phyloP scores from a whole-genome alignment of 2,113 vertebrate genomes.

The Gnathonemus echidnorhynchus region DNA sequence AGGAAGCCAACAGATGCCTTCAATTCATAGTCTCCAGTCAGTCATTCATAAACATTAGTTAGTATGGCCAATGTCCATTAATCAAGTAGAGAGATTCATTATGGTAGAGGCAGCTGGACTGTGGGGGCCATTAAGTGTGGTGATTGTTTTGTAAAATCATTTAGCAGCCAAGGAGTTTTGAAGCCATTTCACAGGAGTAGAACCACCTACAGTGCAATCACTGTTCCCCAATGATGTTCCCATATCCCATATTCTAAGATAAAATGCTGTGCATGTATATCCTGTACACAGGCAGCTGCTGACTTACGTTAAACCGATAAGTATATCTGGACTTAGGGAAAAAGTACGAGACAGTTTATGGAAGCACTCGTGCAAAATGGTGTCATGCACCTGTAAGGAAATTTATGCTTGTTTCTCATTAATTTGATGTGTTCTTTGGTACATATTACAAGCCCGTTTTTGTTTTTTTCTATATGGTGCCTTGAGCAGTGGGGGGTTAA shows the following conservation, averaged over 20 bases:
- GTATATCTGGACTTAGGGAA: neutral
- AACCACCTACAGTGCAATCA: neutral
- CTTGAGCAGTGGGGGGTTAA: neutral
- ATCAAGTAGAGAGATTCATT: neutral
- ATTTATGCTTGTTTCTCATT: neutral
- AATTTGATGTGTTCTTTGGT: neutral
- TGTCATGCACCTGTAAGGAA: neutral
- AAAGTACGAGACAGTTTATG: neutral
- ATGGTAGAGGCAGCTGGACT: neutral
- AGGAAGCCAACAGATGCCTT: neutral
- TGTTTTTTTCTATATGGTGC: neutral
- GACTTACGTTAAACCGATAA: neutral
- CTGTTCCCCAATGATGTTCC: neutral
- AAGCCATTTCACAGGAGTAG: neutral
- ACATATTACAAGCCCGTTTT: neutral
- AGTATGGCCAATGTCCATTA: neutral
- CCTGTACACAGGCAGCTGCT: too few relatives aligned
- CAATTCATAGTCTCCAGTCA: neutral
- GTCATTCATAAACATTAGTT: neutral
- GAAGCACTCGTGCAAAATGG: neutral
- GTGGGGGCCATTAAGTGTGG: neutral
- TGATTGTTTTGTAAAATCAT: neutral
- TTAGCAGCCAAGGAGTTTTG: neutral
- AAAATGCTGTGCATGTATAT: neutral
- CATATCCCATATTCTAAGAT: neutral